Conservation (phyloP, 1,140 invertebrate genomes). For the Copidosoma floridanum region DNA sequence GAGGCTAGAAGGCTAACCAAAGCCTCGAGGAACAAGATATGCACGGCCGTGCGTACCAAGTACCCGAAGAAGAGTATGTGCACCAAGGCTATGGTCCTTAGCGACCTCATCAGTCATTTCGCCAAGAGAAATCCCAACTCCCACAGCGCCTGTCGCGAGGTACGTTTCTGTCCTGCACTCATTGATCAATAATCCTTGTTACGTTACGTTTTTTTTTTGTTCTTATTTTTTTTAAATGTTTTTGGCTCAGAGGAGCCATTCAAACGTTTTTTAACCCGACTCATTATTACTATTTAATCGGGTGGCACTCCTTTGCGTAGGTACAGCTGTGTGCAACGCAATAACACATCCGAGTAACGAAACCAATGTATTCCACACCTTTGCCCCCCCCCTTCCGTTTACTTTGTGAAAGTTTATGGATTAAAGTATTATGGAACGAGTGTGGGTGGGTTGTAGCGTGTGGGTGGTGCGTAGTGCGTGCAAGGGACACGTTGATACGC, state of each 20-base stretch:
- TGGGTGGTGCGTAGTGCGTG: background rate
- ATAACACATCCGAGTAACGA: too few relatives aligned
- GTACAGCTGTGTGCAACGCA: too few relatives aligned
- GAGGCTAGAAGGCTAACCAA: background rate
- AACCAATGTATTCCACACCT: too few relatives aligned
- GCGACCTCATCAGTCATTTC: conserved; percentile 4
- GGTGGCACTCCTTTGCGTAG: too few relatives aligned
- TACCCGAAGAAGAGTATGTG: conserved; percentile 9
- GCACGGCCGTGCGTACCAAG: background rate
- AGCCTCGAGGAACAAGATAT: background rate
- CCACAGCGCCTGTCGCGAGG: background rate
- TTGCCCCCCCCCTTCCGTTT: background rate
- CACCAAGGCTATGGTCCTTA: conserved; percentile 5
- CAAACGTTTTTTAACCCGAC: too few relatives aligned
- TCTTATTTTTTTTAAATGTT: too few relatives aligned
- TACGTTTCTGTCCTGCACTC: background rate
- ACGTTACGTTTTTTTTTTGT: too few relatives aligned
- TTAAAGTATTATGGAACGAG: too few relatives aligned
- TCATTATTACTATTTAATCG: too few relatives aligned
- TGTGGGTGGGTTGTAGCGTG: background rate
- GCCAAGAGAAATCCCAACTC: background rate
- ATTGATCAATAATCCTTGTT: background rate
- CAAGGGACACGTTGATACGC: too few relatives aligned
- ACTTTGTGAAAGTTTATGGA: conserved; percentile 13
- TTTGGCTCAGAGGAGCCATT: too few relatives aligned